These are phyloP conservation scores for Dasypogon diadema DNA, from an alignment of 2,888 invertebrate genomes.

Conservation along the genomic window DNA sequence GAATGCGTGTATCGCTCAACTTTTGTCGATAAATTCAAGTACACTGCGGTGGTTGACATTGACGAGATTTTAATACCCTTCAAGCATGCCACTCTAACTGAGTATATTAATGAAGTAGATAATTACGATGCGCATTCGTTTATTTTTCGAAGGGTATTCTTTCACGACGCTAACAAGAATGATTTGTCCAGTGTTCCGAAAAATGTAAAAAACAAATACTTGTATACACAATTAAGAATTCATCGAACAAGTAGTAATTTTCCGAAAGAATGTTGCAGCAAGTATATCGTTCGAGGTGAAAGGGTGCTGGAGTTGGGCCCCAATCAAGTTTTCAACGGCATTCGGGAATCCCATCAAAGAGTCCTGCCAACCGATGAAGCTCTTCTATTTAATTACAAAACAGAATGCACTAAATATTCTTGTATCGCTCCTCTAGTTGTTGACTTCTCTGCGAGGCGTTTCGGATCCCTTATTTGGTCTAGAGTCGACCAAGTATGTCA, in stretches of 20 bases:
- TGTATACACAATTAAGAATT: conserved; percentile 68
- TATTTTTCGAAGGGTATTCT: conserved; percentile 70
- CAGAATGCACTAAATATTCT: conserved; percentile 62
- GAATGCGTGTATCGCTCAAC: conserved; percentile 92
- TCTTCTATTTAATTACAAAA: conserved; percentile 65
- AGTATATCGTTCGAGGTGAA: conserved; percentile 87
- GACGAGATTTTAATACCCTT: conserved; percentile 89
- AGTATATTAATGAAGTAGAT: conserved; percentile 63
- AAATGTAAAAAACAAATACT: conserved; percentile 62
- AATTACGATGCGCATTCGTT: conserved; percentile 62
- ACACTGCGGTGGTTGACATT: conserved; percentile 85
- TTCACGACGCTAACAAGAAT: conserved; percentile 68
- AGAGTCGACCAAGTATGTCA: conserved; percentile 64
- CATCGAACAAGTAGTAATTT: conserved; percentile 62
- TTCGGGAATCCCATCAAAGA: conserved; percentile 62
- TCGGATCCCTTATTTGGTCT: conserved; percentile 65
- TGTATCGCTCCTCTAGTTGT: conserved; percentile 59
- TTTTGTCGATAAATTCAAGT: conserved; percentile 77
- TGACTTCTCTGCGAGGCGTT: conserved; percentile 65
- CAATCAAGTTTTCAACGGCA: conserved; percentile 76
- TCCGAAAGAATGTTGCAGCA: conserved; percentile 84
- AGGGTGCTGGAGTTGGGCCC: conserved; percentile 89
- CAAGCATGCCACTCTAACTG: conserved; percentile 78
- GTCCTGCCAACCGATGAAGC: conserved; percentile 64
- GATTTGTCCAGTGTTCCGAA: conserved; percentile 64